Base-by-base conservation (phyloP, 2,888 invertebrate species). In the Mesopsocus fuscifrons region DNA sequence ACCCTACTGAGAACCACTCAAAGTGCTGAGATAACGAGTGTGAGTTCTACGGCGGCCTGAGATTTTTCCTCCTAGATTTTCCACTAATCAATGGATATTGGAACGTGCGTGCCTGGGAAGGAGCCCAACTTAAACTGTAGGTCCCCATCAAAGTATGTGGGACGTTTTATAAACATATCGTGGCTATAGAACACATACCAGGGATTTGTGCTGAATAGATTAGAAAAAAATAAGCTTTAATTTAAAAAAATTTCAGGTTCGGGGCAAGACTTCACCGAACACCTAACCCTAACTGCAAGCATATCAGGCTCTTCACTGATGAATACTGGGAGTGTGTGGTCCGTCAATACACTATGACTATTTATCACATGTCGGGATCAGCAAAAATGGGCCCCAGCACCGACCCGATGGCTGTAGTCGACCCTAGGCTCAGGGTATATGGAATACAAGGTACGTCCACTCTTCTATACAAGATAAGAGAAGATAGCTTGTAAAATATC, bases 321-420 rank as follows among this genome's bases (percentile, higher is more conserved):
- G 82, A 83, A 22, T 88, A 88, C 49, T 85, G 87, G 84, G 77
- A 85, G 47, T 88, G 88, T 53, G 72, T 70, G 26, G 73, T 85
- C 18, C 65, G 81, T 3, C 84, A 85, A 52, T 87, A 85, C 55
- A 85, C 85, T 0, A 76, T 85, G 72, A 84, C 85, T 1, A 85
- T 87, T 50, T 87, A 87, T 54, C 85, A 87, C 54, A 68, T 85
- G 62, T 82, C 82, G 0, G 80, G 85, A 44, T 80, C 83, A 0
- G 73, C 77, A 1, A 85, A 85, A 59, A 88, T 87, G 87, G 87
- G 84, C 0, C 80, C 83, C 1, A 52, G 70, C 2, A 66, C 56
- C 1, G 85, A 87, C 55, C 77, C 77, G 0, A 71, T 71, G 66
- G 83, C 87, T 0, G 88, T 89, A 0, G 78, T 89, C 0, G 85